phyloP scores from a whole-genome alignment of 1,140 invertebrate species.

The Macrocentrus cingulum region DNA sequence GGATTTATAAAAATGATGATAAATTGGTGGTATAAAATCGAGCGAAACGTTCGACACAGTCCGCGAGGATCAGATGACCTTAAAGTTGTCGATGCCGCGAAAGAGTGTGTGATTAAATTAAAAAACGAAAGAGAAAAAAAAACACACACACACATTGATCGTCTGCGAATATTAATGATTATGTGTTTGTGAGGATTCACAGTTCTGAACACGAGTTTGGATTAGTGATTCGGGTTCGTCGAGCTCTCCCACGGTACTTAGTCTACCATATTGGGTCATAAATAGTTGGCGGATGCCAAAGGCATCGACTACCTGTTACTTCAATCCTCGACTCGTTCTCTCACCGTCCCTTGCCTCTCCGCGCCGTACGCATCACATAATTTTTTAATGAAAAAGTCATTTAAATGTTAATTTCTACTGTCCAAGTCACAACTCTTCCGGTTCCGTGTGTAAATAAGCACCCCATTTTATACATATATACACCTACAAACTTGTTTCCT shows the following conservation, averaged over 20 bases:
- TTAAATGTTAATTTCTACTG: slow-evolving; percentile 44
- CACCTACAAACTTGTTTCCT: too few species aligned
- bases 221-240: slow-evolving; percentile 29
- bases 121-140: slow-evolving; percentile 11
- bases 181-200: too few species aligned
- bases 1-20: slow-evolving; percentile 18
- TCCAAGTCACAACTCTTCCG: slow-evolving; percentile 25
- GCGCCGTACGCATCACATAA: slow-evolving; percentile 12
- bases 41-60: not conserved
- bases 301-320: slow-evolving; percentile 29
- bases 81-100: slow-evolving; percentile 11
- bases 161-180: too few species aligned
- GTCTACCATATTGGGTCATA: slow-evolving; percentile 35
- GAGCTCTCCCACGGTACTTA: slow-evolving; percentile 37
- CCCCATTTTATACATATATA: not conserved
- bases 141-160: too few species aligned
- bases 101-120: not conserved
- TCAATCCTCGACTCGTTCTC: slow-evolving; percentile 25
- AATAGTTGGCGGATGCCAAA: slow-evolving; percentile 35
- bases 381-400: slow-evolving; percentile 46
- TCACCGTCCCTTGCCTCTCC: not conserved
- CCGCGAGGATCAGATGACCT: slow-evolving; percentile 12
- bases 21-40: slow-evolving; percentile 19
- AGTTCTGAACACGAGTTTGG: slow-evolving; percentile 16
- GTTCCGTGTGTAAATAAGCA: slow-evolving; percentile 6